Evolutionary conservation across 2,113 vertebrate species (phyloP).

Genomic region (Marcusenius ussheri): DNA sequence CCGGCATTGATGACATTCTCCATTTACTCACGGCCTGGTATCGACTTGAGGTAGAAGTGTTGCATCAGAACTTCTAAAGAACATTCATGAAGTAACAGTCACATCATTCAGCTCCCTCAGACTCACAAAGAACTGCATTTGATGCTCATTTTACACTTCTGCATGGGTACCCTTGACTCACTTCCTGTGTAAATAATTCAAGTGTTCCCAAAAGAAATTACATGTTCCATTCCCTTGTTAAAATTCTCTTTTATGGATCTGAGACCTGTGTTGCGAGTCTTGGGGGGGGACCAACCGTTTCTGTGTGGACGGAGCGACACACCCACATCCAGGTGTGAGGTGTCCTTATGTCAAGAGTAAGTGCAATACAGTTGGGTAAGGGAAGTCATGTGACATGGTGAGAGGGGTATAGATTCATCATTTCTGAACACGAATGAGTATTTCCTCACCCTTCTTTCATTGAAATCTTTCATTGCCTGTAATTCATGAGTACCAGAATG

Average conservation of each 20-base stretch:
- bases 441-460: constrained; percentile 30
- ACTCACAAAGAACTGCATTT: constrained; percentile 46
- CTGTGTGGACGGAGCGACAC: constrained; percentile 21
- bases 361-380: constrained; percentile 25
- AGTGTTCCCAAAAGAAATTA: constrained; percentile 40
- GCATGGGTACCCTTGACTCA: constrained; percentile 43
- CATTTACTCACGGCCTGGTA: constrained; percentile 39
- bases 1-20: constrained; percentile 28
- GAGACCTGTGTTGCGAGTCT: constrained; percentile 38
- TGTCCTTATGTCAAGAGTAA: constrained; percentile 6
- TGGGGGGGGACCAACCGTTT: constrained; percentile 31
- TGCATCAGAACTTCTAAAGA: constrained; percentile 57
- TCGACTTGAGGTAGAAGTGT: constrained; percentile 69
- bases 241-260: constrained; percentile 43
- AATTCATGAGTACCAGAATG: constrained; percentile 55
- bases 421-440: not conserved
- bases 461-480: constrained; percentile 29
- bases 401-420: not conserved
- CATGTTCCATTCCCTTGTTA: constrained; percentile 46
- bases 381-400: constrained; percentile 43
- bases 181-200: constrained; percentile 41
- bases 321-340: not conserved
- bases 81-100: constrained; percentile 65
- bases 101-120: constrained; percentile 51
- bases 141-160: constrained; percentile 49